Evolutionary conservation across 2,113 vertebrate species (phyloP), one percentile per base, ranked within the genome.

Genomic region (Hystrix cristata): DNA sequence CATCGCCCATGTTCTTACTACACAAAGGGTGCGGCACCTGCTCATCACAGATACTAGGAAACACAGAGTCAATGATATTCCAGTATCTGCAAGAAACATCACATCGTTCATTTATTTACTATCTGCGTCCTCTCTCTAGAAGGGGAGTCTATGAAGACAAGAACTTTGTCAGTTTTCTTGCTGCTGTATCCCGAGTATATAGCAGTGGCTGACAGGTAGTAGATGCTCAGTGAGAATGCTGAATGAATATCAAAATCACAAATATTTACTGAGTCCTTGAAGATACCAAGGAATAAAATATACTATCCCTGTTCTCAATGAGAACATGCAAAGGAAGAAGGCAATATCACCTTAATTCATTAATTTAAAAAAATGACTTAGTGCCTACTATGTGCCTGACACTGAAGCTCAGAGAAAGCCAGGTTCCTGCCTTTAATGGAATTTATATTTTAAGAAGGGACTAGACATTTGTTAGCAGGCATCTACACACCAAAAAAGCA

Each of bases 361-460:
- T 84, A 15, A 95, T 60, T 87, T 34, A 48, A 80, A 64, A 19
- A 21, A 60, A 74, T 89, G 53, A 79, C 21, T 55, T 38, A 67
- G 55, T 16, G 25, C 15, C 34, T 65, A 82, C 55, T 83, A 31
- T 48, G 23, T 55, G 18, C 38, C 16, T 12, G 27, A 87, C 62
- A 79, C 21, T 48, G 25, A 1, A 79, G 60, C 7, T 29, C 10
- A 8, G 81, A 72, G 78, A 46, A 95, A 88, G 55, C 29, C 8
- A 74, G 76, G 11, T 19, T 38, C 38, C 59, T 10, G 10, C 25
- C 60, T 48, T 48, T 60, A 31, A 14, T 79, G 62, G 13, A 67
- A 31, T 76, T 90, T 81, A 76, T 60, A 46, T 78, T 90, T 86
- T 85, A 84, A 80, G 74, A 74, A 79, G 51, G 21, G 84, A n/a